Percentiles rank a stretch among this genome's conserved stretches.
Evolutionary conservation across 2,113 vertebrate species (phyloP).

Genomic region (Formicarius rufipectus): DNA sequence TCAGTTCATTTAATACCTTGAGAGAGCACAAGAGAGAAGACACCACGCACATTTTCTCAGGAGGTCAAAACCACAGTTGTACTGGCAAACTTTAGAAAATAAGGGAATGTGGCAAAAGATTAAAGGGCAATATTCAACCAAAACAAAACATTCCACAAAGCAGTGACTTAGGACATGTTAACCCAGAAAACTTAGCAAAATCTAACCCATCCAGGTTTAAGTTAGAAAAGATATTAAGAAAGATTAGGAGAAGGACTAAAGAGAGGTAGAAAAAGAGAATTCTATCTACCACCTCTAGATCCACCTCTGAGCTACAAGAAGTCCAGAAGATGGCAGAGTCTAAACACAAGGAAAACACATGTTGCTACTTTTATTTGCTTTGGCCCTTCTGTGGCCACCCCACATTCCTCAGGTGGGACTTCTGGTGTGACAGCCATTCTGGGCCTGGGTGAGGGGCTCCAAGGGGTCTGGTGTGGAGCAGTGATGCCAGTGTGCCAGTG

Average conservation of each 20-base stretch:
- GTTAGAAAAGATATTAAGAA: not conserved
- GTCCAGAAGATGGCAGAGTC: not conserved
- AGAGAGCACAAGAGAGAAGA: not conserved
- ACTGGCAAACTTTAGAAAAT: not conserved
- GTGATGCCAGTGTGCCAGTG: not conserved
- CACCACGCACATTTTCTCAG: not conserved
- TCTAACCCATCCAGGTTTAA: not conserved
- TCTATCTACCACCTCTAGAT: not conserved
- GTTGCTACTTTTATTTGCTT: not conserved
- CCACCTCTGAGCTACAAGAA: not conserved
- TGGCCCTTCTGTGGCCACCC: not conserved
- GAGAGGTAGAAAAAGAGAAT: not conserved
- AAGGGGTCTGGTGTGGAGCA: not conserved
- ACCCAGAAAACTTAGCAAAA: not conserved
- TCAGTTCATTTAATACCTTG: not conserved
- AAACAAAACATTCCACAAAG: not conserved
- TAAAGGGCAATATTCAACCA: not conserved
- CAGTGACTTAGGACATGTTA: not conserved
- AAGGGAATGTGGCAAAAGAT: not conserved
- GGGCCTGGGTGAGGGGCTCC: not conserved
- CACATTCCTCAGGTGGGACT: not conserved
- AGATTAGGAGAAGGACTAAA: not conserved
- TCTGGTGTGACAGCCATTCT: not conserved
- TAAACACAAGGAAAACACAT: not conserved
- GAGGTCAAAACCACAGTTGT: not conserved